Conservation (phyloP, 2,888 invertebrate species). For the Torymus texanus region DNA sequence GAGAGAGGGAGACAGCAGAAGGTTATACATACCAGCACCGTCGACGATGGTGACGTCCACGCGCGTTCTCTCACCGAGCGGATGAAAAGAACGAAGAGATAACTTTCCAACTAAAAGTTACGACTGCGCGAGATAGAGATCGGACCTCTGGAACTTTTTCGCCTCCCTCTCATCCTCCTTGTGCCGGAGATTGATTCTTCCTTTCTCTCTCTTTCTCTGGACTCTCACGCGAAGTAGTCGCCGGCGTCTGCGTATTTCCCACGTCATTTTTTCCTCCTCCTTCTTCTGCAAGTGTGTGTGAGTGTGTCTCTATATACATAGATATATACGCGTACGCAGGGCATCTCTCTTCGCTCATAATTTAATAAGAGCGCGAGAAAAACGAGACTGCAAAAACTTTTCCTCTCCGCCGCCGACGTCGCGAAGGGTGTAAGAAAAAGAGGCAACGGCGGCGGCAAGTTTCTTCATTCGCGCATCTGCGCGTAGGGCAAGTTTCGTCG, state of each 20-base stretch:
- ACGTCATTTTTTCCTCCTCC: slow-evolving; percentile 24
- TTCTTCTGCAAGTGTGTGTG: neutral
- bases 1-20: too few species aligned
- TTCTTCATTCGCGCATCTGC: slow-evolving; percentile 56
- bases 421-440: slow-evolving; percentile 22
- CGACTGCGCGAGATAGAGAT: slow-evolving; percentile 45
- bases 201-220: slow-evolving; percentile 26
- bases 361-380: slow-evolving; percentile 52
- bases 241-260: slow-evolving; percentile 35
- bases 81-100: slow-evolving; percentile 50
- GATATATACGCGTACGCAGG: slow-evolving; percentile 10
- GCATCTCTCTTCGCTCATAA: slow-evolving; percentile 53
- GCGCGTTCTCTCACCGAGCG: slow-evolving; percentile 14
- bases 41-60: neutral
- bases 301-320: neutral
- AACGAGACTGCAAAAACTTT: slow-evolving; percentile 34
- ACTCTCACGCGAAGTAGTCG: neutral
- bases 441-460: slow-evolving; percentile 46
- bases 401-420: neutral
- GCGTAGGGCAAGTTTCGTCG: slow-evolving; percentile 4
- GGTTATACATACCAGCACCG: too few species aligned
- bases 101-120: slow-evolving; percentile 57
- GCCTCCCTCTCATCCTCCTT: neutral
- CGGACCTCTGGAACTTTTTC: slow-evolving; percentile 47
- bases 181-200: slow-evolving; percentile 55